Base-by-base conservation (phyloP, 2,797 vertebrate species). In the Sparus aurata region DNA sequence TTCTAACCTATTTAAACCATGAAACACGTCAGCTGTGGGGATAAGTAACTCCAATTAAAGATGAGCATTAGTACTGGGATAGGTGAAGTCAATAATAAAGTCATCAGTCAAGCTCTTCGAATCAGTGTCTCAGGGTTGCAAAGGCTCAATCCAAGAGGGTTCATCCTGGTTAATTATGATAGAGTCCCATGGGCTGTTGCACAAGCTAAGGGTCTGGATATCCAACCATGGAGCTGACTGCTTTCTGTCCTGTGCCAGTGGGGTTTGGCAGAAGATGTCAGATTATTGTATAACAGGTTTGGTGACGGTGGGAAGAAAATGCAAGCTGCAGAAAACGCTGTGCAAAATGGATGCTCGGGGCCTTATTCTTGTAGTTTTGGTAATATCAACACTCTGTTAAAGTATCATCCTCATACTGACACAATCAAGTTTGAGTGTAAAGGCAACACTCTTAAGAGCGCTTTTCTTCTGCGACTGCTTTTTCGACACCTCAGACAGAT, bases 151-250 rank as follows among this genome's bases (percentile, higher is more conserved):
- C 66, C 73, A 50, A 79, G 59, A 74, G 45, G 59, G 73, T 86
- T 89, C 85, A 89, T 69, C 75, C 77, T 83, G 78, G 83, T 89
- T 90, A 91, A 92, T 91, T 88, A 86, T 83, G 79, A 80, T 46
- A 54, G 63, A 79, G 77, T 86, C 87, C 75, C 85, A 79, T 17
- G 79, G 82, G 85, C 71, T 64, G 84, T 16, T 83, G 85, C 88
- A 81, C 81, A 81, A 88, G 85, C 75, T 83, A 61, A 82, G 75
- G 79, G 79, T 68, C 53, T 74, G 76, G 12, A 55, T 77, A 80
- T 87, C 77, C 79, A 85, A 47, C 82, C 73, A 65, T 2, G 38
- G 55, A 79, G 67, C 53, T 25, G 60, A 78, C 52, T 46, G 47
- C 43, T 54, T 43, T 50, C 69, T 27, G 59, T 67, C 49, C 34